Conservation (phyloP, 2,797 vertebrate species). For the Hippopotamyrus pictus region DNA sequence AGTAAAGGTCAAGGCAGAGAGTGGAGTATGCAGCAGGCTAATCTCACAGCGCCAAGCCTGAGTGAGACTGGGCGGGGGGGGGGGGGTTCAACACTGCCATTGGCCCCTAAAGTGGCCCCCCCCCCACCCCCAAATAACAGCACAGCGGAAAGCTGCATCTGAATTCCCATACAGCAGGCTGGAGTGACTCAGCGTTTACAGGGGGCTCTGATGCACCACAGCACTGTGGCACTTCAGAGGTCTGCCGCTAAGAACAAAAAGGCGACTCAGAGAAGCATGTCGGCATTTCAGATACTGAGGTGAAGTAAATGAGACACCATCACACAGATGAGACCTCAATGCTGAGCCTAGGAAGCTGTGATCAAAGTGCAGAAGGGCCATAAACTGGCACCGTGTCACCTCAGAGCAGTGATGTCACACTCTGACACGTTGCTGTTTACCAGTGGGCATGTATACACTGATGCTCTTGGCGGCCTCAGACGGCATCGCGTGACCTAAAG, state of each 20-base stretch:
- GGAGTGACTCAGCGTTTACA: conserved; percentile 1
- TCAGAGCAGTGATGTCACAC: neutral
- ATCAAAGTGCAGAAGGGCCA: neutral
- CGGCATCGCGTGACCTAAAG: neutral
- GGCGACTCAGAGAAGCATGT: neutral
- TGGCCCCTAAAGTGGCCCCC: neutral
- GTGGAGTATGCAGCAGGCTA: neutral
- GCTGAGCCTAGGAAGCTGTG: neutral
- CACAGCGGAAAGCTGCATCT: neutral
- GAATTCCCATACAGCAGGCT: neutral
- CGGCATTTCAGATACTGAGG: neutral
- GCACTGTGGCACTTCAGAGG: neutral
- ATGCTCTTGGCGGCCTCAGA: neutral
- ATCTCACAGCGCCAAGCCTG: neutral
- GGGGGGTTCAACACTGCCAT: neutral
- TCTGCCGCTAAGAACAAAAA: neutral
- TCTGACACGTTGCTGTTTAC: neutral
- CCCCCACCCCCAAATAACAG: neutral
- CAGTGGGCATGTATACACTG: neutral
- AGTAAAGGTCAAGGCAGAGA: conserved; percentile 1
- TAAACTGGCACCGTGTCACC: neutral
- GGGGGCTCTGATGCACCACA: neutral
- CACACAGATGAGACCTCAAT: neutral
- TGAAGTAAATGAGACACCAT: neutral
- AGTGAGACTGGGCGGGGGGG: neutral